Evolutionary conservation across 2,888 invertebrate genomes (phyloP).

Genomic region (Coenonympha arcania): DNA sequence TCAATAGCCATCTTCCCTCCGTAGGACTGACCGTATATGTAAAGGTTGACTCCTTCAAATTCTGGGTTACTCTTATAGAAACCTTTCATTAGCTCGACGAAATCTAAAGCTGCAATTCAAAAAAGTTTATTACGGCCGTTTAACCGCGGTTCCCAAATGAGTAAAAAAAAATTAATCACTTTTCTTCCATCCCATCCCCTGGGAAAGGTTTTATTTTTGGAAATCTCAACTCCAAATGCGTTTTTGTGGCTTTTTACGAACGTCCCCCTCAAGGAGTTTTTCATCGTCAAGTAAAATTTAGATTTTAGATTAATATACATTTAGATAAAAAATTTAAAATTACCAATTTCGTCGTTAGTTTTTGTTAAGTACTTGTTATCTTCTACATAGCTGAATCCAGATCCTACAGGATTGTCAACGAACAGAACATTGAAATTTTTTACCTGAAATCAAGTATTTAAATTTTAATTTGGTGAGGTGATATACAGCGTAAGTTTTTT

Average conservation of each 20-base stretch:
- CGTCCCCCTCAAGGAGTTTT: no score
- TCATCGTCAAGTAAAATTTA: no score
- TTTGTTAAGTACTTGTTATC: constrained; percentile 44
- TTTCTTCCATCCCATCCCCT: no score
- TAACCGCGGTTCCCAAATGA: no score
- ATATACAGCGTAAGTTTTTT: background rate
- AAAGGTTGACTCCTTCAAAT: constrained; percentile 82
- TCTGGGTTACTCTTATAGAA: constrained; percentile 80
- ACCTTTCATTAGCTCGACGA: constrained; percentile 80
- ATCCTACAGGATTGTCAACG: constrained; percentile 92
- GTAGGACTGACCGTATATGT: constrained; percentile 92
- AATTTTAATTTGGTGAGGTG: background rate
- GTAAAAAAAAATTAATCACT: background rate
- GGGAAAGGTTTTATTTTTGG: no score
- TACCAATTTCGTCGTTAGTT: constrained; percentile 64
- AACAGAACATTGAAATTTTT: constrained; percentile 87
- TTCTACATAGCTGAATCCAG: constrained; percentile 88
- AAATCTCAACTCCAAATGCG: no score
- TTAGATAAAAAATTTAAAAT: no score
- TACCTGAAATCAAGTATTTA: constrained; percentile 65
- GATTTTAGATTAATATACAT: no score
- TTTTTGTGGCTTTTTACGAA: no score
- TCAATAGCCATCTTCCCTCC: constrained; percentile 95
- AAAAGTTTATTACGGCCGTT: no score
- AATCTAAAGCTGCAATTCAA: constrained; percentile 76